phyloP scores from a whole-genome alignment of 2,888 invertebrate species.

The Amblyteles armatorius region DNA sequence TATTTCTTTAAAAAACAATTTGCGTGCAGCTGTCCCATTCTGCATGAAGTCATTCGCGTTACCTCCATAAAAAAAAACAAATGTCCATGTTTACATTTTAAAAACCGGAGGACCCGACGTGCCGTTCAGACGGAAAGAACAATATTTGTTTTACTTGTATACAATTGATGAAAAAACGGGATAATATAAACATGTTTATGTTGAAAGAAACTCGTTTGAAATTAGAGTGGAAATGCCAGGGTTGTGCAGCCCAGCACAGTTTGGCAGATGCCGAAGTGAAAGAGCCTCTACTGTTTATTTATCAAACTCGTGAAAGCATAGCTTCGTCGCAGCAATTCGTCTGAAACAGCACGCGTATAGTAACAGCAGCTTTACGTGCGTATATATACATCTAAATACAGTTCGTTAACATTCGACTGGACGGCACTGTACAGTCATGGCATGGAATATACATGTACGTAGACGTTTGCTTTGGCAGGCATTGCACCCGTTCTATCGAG shows the following conservation, averaged over 20 bases:
- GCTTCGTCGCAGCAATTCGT: conserved; percentile 45
- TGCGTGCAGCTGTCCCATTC: neutral
- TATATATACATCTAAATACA: conserved; percentile 46
- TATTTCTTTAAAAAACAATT: neutral
- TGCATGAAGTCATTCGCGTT: neutral
- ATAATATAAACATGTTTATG: conserved; percentile 14
- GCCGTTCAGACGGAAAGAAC: neutral
- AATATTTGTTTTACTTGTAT: neutral
- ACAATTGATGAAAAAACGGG: neutral
- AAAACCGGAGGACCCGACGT: neutral
- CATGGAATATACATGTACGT: conserved; percentile 13
- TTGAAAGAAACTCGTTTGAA: conserved; percentile 12
- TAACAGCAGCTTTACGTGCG: conserved; percentile 5
- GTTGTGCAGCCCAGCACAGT: conserved; percentile 28
- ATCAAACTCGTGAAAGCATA: conserved; percentile 54
- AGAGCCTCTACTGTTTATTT: conserved; percentile 60
- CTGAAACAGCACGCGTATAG: conserved; percentile 3
- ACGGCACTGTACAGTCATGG: neutral
- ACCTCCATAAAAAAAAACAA: neutral
- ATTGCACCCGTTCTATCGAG: neutral
- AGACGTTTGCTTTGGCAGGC: conserved; percentile 36
- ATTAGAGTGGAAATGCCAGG: conserved; percentile 36
- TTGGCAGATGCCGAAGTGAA: conserved; percentile 56
- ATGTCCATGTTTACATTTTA: too few relatives aligned
- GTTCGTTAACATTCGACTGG: conserved; percentile 41